These are phyloP conservation scores for Druceiella hillmani DNA, from an alignment of 2,888 invertebrate genomes.

Conservation along the genomic window DNA sequence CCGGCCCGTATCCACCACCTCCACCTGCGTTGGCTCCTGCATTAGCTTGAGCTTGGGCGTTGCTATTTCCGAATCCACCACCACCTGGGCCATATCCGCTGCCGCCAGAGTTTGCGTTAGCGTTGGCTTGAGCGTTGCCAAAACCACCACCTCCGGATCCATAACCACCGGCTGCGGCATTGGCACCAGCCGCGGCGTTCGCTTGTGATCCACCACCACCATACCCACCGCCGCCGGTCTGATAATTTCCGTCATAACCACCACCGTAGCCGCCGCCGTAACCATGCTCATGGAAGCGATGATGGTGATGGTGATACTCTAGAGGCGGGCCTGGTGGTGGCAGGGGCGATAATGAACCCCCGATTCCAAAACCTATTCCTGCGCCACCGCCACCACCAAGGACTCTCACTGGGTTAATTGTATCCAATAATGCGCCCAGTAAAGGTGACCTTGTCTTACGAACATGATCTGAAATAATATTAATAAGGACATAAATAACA, in stretches of 20 bases:
- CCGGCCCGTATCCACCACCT: no score
- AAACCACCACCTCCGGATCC: conserved; percentile 19
- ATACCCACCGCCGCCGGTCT: conserved; percentile 14
- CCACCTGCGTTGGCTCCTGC: no score
- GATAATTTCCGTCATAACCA: conserved; percentile 3
- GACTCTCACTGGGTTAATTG: no score
- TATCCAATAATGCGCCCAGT: no score
- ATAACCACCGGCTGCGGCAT: conserved; percentile 12
- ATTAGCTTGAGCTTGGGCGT: conserved; percentile 13
- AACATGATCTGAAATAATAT: no score
- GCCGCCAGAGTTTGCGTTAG: conserved; percentile 29
- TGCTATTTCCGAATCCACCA: conserved; percentile 27
- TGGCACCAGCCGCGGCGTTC: conserved; percentile 14
- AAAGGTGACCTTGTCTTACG: no score
- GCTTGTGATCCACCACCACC: conserved; percentile 11
- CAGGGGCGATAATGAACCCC: no score
- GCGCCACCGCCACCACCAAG: no score
- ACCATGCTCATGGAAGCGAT: conserved; percentile 3
- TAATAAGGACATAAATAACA: no score
- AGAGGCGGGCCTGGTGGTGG: no score
- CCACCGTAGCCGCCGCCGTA: conserved; percentile 3
- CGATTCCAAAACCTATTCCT: no score
- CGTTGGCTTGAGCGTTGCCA: conserved; percentile 21
- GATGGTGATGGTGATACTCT: no score
- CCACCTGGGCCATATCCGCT: conserved; percentile 30